These are phyloP conservation scores for Trichopria drosophilae DNA, from an alignment of 2,888 invertebrate species.

Conservation along the genomic window DNA sequence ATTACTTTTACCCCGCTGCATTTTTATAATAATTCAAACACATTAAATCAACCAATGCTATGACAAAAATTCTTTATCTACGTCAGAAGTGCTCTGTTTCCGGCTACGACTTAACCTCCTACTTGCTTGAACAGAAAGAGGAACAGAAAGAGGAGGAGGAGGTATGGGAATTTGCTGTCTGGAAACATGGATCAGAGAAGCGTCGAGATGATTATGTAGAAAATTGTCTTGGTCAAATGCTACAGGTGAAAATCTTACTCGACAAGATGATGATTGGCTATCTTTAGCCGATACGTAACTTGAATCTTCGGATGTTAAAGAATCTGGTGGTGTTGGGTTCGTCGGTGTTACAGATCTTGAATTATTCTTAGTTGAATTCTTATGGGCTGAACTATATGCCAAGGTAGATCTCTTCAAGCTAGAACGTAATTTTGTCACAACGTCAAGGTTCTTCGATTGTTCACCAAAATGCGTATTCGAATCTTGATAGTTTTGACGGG, in stretches of 20 bases:
- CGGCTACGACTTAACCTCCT: slow-evolving; percentile 58
- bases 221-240: slow-evolving; percentile 50
- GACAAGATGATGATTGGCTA: slow-evolving; percentile 62
- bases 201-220: slow-evolving; percentile 47
- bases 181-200: slow-evolving; percentile 61
- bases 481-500: slow-evolving; percentile 61
- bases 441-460: slow-evolving; percentile 68
- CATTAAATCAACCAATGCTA: slow-evolving; percentile 60
- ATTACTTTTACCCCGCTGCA: no score
- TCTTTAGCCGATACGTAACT: slow-evolving; percentile 87
- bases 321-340: slow-evolving; percentile 84
- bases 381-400: slow-evolving; percentile 62
- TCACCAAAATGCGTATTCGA: slow-evolving; percentile 57
- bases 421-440: slow-evolving; percentile 74
- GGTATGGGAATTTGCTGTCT: no score
- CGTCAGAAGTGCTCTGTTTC: slow-evolving; percentile 61
- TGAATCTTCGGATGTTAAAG: slow-evolving; percentile 83
- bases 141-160: slow-evolving; percentile 59
- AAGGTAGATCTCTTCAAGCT: slow-evolving; percentile 76
- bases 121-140: slow-evolving; percentile 59
- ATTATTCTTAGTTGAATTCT: slow-evolving; percentile 62
- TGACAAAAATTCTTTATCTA: slow-evolving; percentile 64
- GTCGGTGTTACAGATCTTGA: slow-evolving; percentile 76
- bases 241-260: slow-evolving; percentile 54
- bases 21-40: no score